Base-by-base conservation (phyloP, 2,113 vertebrate species). In the Eudorcas thomsonii region DNA sequence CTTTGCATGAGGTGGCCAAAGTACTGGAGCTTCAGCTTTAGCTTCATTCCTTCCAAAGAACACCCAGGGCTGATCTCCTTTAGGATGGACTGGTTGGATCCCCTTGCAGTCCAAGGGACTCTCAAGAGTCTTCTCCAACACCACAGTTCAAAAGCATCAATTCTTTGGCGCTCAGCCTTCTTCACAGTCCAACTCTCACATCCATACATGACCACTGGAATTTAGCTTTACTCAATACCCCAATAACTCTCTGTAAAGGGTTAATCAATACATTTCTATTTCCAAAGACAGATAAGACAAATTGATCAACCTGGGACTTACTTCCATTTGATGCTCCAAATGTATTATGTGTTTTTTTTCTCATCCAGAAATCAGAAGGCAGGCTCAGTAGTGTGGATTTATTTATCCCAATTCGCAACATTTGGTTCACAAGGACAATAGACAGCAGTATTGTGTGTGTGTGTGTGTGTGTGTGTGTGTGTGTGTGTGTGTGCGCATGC, bases 401-500 rank as follows among this genome's bases (percentile, higher is more conserved):
- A 39, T n/a, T 28, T 23, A 88, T 50, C 4, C 7, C 64, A 17
- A 67, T 50, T 82, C 39, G n/a, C 10, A 14, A 88, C 23, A 77
- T 90, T 83, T 82, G 45, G 30, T 59, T 78, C 12, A 62, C 25
- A 52, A 71, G 11, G 12, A 48, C 8, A 39, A 84, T 0, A n/a
- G 80, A 54, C 90, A 94, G 57, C n/a, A 94, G 39, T 45, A 62
- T 0, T 45, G 39, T 39, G 39, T 2, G 6, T 43, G 60, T 23
- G 1, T 2, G 6, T 48, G 60, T 28, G 3, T 43, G 14, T 17
- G 0, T 2, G 6, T 48, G 62, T 2, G 4, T 54, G 60, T 36
- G 1, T 2, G 6, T 54, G 52, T 30, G 3, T 52, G 14, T 14
- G 0, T 7, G 67, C 26, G 2, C 4, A 0, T 3, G n/a, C 0